Conservation (phyloP, 64 coral and sea anemone genomes). For the Porites lutea region DNA sequence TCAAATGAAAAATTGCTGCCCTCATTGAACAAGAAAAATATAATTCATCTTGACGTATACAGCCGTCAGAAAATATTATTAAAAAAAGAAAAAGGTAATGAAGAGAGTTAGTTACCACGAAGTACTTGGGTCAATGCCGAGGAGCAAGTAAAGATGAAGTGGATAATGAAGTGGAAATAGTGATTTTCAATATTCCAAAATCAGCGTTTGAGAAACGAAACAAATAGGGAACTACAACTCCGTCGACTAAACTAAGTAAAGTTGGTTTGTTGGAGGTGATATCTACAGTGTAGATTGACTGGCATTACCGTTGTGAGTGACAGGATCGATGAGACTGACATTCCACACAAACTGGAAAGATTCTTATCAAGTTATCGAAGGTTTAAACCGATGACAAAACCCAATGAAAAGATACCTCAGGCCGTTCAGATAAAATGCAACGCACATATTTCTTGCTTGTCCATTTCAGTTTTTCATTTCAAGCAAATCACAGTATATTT, state of each 20-base stretch:
- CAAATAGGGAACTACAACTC: too few relatives aligned
- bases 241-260: too few relatives aligned
- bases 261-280: neutral
- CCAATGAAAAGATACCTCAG: neutral
- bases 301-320: neutral
- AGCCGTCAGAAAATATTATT: too few relatives aligned
- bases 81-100: too few relatives aligned
- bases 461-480: neutral
- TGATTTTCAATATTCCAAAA: too few relatives aligned
- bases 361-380: neutral
- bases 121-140: too few relatives aligned
- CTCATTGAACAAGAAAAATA: too few relatives aligned
- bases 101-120: too few relatives aligned
- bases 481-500: constrained; percentile 19
- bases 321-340: neutral
- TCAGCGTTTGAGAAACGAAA: too few relatives aligned
- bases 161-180: neutral
- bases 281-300: neutral
- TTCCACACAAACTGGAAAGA: neutral
- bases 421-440: neutral
- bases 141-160: neutral
- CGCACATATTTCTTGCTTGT: neutral
- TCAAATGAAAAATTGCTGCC: too few relatives aligned
- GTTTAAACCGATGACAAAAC: neutral
- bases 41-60: too few relatives aligned